A percentile compares a stretch with the other conserved stretches of the same genome.
Conservation (phyloP, 2,888 invertebrate genomes). For the Drosophila subsilvestris region DNA sequence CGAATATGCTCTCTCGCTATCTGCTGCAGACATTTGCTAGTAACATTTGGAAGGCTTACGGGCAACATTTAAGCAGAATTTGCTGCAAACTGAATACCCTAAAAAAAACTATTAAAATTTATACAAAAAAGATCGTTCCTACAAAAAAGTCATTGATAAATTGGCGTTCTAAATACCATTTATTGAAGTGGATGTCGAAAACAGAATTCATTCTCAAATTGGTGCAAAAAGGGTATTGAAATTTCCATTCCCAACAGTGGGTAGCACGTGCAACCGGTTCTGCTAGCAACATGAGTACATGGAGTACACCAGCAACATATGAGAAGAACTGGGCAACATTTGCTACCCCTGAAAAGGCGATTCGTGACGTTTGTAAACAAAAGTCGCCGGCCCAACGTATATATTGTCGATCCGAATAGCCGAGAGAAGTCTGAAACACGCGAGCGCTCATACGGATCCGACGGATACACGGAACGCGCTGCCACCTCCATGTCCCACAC, state of each 20-base stretch:
- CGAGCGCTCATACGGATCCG: constrained; percentile 76
- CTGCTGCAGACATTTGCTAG: not conserved
- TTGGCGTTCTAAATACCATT: too few relatives aligned
- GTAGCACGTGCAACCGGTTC: not conserved
- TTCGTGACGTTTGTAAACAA: constrained; percentile 1
- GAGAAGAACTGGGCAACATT: not conserved
- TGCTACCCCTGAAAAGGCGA: constrained; percentile 1
- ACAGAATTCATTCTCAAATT: not conserved
- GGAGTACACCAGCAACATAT: not conserved
- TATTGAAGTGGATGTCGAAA: not conserved
- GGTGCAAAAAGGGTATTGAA: not conserved
- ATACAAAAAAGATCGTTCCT: too few relatives aligned
- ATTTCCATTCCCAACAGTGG: not conserved
- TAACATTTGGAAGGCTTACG: not conserved
- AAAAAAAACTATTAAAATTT: not conserved
- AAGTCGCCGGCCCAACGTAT: not conserved
- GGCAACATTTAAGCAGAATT: not conserved
- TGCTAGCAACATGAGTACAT: not conserved
- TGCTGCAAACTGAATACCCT: not conserved
- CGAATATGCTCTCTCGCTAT: not conserved
- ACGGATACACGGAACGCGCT: constrained; percentile 58
- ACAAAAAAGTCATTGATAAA: too few relatives aligned
- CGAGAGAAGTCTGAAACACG: constrained; percentile 81
- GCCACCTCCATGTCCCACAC: not conserved
- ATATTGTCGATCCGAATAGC: constrained; percentile 80